Evolutionary conservation across 64 coral and sea anemone species (phyloP), one percentile per base, ranked within the genome.

Genomic region (Platygyra sinensis): DNA sequence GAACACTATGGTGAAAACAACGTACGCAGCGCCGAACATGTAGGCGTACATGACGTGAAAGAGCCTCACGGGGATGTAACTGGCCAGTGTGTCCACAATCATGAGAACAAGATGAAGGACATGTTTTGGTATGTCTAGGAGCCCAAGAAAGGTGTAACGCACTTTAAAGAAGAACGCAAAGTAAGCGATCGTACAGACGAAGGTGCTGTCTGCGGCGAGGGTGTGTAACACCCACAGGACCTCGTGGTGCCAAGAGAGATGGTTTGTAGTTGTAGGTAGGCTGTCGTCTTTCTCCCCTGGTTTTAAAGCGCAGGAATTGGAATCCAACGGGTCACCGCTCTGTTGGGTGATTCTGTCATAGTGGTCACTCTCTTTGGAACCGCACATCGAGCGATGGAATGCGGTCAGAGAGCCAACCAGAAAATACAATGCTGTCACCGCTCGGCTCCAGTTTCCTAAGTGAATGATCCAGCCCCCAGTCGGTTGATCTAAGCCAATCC

Each of bases 1-100:
- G 74, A 71, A 87, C 18, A 92, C 60, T 4, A 92, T 22, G 2
- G 73, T 86, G 74, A 92, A 92, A 20, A 92, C 61, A 60, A 92
- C 90, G 54, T 87, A 92, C 0, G n/a, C 19, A 11, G 73, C 73
- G 50, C 75, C 81, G 61, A 92, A 87, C 15, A 92, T 31, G 83
- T 92, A 86, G 65, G 82, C 90, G 46, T 92, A 92, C 27, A 92
- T 78, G 52, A 92, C 74, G 49, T 92, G 90, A 12, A 75, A 73
- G 4, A 92, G 24, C 73, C 90, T 84, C 14, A 92, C 82, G 85
- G 90, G 90, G 51, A 92, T 83, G 18, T 86, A 24, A 80, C 80
- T 86, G 61, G 76, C 20, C 17, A 72, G 12, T 9, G 67, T 72
- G 75, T 92, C 90, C 32, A 92, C 42, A 46, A 92, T 20, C 74